Percentiles rank a stretch among this genome's conserved stretches.
Evolutionary conservation across 1,140 invertebrate genomes (phyloP).

Genomic region (Cyrtorhinus lividipennis): DNA sequence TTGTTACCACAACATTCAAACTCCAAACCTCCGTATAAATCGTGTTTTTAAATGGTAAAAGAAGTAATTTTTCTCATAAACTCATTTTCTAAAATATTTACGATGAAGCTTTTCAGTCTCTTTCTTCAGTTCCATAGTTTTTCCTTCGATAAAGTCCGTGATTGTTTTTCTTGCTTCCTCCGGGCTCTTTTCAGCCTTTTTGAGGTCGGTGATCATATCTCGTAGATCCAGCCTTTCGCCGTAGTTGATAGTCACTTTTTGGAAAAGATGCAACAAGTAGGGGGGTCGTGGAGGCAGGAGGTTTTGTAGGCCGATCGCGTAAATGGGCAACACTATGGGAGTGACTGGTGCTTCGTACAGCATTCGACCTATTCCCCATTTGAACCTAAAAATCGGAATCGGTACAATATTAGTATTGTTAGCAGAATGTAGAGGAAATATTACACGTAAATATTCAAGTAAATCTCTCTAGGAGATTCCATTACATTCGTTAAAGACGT

Average conservation of each 20-base stretch:
- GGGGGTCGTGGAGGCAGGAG: constrained; percentile 74
- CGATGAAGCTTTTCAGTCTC: constrained; percentile 32
- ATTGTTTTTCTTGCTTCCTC: constrained; percentile 65
- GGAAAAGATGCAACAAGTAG: constrained; percentile 45
- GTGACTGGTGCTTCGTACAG: constrained; percentile 58
- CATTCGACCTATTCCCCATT: constrained; percentile 78
- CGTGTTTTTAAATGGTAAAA: too few relatives aligned
- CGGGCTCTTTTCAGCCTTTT: constrained; percentile 43
- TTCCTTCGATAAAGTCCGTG: constrained; percentile 73
- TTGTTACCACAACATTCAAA: too few relatives aligned
- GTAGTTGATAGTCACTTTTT: constrained; percentile 58
- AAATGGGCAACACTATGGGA: constrained; percentile 81
- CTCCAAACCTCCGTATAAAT: too few relatives aligned
- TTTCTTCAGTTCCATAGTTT: constrained; percentile 42
- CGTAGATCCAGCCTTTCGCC: constrained; percentile 74
- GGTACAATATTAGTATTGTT: too few relatives aligned
- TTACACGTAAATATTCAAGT: too few relatives aligned
- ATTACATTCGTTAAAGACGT: too few relatives aligned
- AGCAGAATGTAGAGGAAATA: background rate
- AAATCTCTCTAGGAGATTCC: too few relatives aligned
- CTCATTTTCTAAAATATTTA: too few relatives aligned
- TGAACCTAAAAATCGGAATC: constrained; percentile 48
- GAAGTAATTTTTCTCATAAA: too few relatives aligned
- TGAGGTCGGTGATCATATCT: constrained; percentile 47
- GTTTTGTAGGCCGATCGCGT: constrained; percentile 82